Percentiles rank a stretch among this genome's conserved stretches.
These are phyloP conservation scores for Aethina tumida DNA, from an alignment of 1,140 invertebrate species.

Conservation along the genomic window DNA sequence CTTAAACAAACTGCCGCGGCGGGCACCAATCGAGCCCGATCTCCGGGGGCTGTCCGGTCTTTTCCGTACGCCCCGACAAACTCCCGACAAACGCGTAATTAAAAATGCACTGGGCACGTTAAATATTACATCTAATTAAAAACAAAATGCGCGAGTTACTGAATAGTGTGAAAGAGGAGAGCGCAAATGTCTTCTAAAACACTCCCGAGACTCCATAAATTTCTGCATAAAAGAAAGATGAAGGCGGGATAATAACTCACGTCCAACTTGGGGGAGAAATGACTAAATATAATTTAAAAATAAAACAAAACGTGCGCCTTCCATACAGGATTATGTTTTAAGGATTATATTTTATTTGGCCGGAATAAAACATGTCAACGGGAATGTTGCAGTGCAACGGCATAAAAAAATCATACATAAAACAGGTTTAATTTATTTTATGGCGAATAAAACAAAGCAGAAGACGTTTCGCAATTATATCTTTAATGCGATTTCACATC, in stretches of 20 bases:
- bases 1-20: slow-evolving; percentile 8
- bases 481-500: too few species aligned
- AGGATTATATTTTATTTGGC: slow-evolving; percentile 11
- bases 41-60: too few species aligned
- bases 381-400: too few species aligned
- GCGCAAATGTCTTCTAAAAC: slow-evolving; percentile 23
- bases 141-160: slow-evolving; percentile 16
- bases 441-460: too few species aligned
- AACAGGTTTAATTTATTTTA: too few species aligned
- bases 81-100: too few species aligned
- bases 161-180: slow-evolving; percentile 14
- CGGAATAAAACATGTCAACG: too few species aligned
- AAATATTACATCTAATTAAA: slow-evolving; percentile 26
- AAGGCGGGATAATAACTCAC: slow-evolving; percentile 24
- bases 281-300: slow-evolving; percentile 20
- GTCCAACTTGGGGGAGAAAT: slow-evolving; percentile 18
- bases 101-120: slow-evolving; percentile 16
- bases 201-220: slow-evolving; percentile 24
- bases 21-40: too few species aligned
- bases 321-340: slow-evolving; percentile 14
- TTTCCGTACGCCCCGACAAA: too few species aligned
- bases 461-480: too few species aligned
- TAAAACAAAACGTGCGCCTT: slow-evolving; percentile 16
- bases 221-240: slow-evolving; percentile 23
- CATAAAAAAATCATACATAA: too few species aligned